Base-by-base conservation (phyloP, 2,113 vertebrate species). In the Neodontobutis hainanensis region DNA sequence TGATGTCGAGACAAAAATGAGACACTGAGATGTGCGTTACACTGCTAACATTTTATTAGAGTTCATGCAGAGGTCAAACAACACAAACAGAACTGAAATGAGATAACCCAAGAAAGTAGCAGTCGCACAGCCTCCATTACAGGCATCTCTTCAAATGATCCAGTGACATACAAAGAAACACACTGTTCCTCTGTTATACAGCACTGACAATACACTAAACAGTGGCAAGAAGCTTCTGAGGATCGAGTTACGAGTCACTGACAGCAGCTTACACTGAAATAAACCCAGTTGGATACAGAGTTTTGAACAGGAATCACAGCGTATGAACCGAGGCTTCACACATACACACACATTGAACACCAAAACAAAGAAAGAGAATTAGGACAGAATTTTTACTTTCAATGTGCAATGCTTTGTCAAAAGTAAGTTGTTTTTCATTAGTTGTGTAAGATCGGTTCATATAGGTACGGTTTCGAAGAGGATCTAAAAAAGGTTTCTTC, bases 41-140 rank as follows among this genome's bases (percentile, higher is more conserved):
- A 85, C 86, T 81, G 88, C 87, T 82, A 89, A 89, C 89, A 83
- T 85, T 91, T 95, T 94, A 94, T 98, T 94, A 91, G 91, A 92
- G 81, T 86, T 92, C 90, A 96, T 98, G 96, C 96, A 95, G 79
- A 91, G 94, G 92, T 92, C 92, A 91, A 94, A 92, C 90, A 90
- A 85, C 91, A 89, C 81, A 91, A 85, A 93, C 86, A 90, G 86
- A 88, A 92, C 87, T 14, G 45, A 80, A 67, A 81, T 43, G 70
- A 76, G 65, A 75, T 83, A 80, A 70, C 85, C 89, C 78, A 90
- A 92, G 91, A 90, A 89, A 90, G 70, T 80, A 80, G 85, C 85
- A 85, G 70, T 68, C 86, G 70, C 77, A 80, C 79, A 80, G 66
- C 68, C 70, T 81, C 65, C 44, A 2, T 66, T 43, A 51, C 58